Base-by-base conservation (phyloP, 2,888 invertebrate genomes). In the Caenorhabditis angaria region DNA sequence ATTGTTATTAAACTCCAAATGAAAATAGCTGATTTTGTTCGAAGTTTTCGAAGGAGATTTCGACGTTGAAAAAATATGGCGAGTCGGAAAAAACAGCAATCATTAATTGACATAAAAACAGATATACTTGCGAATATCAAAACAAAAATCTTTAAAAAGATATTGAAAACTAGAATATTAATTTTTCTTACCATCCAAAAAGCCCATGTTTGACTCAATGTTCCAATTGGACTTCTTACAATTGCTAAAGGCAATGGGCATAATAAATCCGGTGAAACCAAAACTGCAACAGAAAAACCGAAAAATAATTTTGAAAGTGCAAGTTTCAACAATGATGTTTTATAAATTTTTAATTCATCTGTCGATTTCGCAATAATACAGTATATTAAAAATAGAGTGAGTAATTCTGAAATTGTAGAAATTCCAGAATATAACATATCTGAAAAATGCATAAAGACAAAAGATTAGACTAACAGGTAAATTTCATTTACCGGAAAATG, bases 61-160 rank as follows among this genome's bases (percentile, higher is more conserved):
- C 50, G 60, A 63, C 69, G 64, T 50, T 69, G 69, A 50, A 64
- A 69, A 35, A 69, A 69, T 35, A 69, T 69, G 24, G 63, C 59
- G 28, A 59, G 60, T 51, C 69, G 53, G 14, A 69, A 35, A 47
- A 69, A 61, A 51, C 69, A 64, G 25, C 69, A 69, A 20, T 69
- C 69, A 56, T 64, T 69, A 29, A 69, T 69, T n/a, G 69, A 69
- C 4, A 59, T 48, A 51, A 69, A 64, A 0, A 69, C 64, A 10
- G 64, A 50, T 6, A 64, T 60, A 5, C 60, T 41, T 18, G 60
- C 28, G 1, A 50, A 60, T 6, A 61, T 29, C 10, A 64, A 63
- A 18, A 69, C 25, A 3, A 63, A 47, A 18, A 69, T 57, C 64
- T 64, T 54, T 18, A 24, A 50, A 24, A 22, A 24, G 4, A 14